Percentiles rank a stretch among this genome's conserved stretches.
Evolutionary conservation across 2,888 invertebrate species (phyloP).

Genomic region (Megaustenia siamemsis): DNA sequence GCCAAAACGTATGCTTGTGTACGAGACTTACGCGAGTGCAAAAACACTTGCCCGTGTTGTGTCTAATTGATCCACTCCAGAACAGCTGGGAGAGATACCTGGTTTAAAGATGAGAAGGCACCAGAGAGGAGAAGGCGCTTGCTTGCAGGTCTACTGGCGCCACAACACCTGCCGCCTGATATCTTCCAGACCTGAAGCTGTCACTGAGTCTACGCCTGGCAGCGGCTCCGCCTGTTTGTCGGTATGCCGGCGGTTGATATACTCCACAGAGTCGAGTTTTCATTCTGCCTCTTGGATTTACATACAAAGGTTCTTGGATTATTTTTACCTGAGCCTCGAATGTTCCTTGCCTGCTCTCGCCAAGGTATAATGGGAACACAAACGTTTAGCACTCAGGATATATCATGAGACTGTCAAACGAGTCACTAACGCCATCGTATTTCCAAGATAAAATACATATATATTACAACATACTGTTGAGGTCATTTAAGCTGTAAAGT

Average conservation of each 20-base stretch:
- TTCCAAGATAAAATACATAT: too few relatives aligned
- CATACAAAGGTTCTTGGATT: too few relatives aligned
- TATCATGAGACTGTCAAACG: too few relatives aligned
- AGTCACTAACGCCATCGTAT: too few relatives aligned
- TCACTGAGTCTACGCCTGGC: conserved; percentile 31
- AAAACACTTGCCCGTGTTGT: conserved; percentile 42
- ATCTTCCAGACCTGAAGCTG: conserved; percentile 42
- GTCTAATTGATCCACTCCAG: conserved; percentile 43
- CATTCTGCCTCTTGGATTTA: background rate
- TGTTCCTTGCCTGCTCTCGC: too few relatives aligned
- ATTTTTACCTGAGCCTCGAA: too few relatives aligned
- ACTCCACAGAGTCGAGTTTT: background rate
- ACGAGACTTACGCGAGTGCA: conserved; percentile 26
- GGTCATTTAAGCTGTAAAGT: too few relatives aligned
- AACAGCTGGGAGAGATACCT: conserved; percentile 32
- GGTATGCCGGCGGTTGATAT: background rate
- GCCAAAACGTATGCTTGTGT: conserved; percentile 5
- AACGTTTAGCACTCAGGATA: too few relatives aligned
- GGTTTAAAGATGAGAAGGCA: conserved; percentile 46
- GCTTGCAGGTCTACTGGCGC: conserved; percentile 45
- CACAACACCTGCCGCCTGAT: conserved; percentile 44
- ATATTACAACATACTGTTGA: too few relatives aligned
- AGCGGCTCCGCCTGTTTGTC: conserved; percentile 8
- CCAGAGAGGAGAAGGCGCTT: conserved; percentile 26
- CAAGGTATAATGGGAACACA: background rate